phyloP scores from a whole-genome alignment of 2,797 vertebrate genomes.

The Epinephelus malabaricus region DNA sequence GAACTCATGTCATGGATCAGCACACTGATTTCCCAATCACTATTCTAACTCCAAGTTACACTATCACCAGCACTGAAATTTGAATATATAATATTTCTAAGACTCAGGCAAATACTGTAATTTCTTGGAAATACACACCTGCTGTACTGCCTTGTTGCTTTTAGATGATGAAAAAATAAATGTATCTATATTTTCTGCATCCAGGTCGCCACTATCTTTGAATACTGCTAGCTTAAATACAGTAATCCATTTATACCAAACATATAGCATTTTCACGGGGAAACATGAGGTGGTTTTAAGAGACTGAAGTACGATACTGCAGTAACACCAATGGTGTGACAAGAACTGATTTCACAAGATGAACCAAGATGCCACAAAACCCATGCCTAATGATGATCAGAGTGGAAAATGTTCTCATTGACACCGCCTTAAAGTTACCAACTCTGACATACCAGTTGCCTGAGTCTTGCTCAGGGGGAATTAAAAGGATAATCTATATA shows the following conservation, averaged over 20 bases:
- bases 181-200: constrained; percentile 21
- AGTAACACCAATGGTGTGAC: constrained; percentile 4
- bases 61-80: constrained; percentile 30
- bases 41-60: neutral
- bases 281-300: neutral
- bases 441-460: neutral
- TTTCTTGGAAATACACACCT: constrained; percentile 30
- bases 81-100: constrained; percentile 27
- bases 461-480: constrained; percentile 2
- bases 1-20: constrained; percentile 16
- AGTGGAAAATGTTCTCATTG: neutral
- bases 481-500: neutral
- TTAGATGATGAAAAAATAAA: constrained; percentile 48
- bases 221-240: constrained; percentile 60
- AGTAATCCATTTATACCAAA: constrained; percentile 37
- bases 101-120: constrained; percentile 34
- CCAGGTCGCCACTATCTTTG: constrained; percentile 27
- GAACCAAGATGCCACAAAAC: neutral
- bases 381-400: neutral
- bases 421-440: neutral
- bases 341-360: constrained; percentile 15
- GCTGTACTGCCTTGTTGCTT: constrained; percentile 15
- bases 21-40: constrained; percentile 15
- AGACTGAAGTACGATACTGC: neutral
- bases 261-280: constrained; percentile 4